Base-by-base conservation (phyloP, 1,140 invertebrate genomes). In the Leptestheria dahalacensis region DNA sequence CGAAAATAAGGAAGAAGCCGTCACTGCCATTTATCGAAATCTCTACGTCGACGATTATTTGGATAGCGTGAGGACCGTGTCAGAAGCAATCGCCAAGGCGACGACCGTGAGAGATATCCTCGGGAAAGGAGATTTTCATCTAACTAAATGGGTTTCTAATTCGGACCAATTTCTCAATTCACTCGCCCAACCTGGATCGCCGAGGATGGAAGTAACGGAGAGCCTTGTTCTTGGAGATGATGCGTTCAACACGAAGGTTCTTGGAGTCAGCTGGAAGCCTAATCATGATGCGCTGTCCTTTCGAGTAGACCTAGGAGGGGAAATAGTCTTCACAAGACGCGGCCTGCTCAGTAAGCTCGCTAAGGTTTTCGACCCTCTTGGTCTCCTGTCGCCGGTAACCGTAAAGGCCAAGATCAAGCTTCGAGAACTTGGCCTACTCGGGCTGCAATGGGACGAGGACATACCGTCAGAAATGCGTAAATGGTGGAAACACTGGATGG, bases 71-170 rank as follows among this genome's bases (percentile, higher is more conserved):
- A 54, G 12, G 24, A 25, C n/a, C 24, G 52, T 10, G n/a, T 3
- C 3, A 11, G 52, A 24, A 48, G 57, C 57, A 20, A 3, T 57
- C 1, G n/a, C 1, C 1, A 9, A 48, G 18, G 15, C 21, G 10
- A 9, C 15, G 28, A n/a, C 21, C 24, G 41, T 59, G 9, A 48
- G 47, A 24, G 15, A 49, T 2, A 3, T 49, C 6, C 51, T 53
- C 6, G 51, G 6, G 11, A 41, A 41, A 57, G 55, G 55, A 10
- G 55, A 57, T 23, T 57, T 57, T 23, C 29, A 57, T 23, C 29
- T 57, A 24, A 41, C 18, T n/a, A 41, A 57, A n/a, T 57, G 55
- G 55, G 46, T 41, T 15, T 57, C 55, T 3, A 57, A 57, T 57
- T 33, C 29, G 15, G 15, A 6, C 26, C n/a, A 57, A 46, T 20